Percentiles rank a stretch among this genome's conserved stretches.
Conservation (phyloP, 2,113 vertebrate genomes). For the Capreolus pygargus region DNA sequence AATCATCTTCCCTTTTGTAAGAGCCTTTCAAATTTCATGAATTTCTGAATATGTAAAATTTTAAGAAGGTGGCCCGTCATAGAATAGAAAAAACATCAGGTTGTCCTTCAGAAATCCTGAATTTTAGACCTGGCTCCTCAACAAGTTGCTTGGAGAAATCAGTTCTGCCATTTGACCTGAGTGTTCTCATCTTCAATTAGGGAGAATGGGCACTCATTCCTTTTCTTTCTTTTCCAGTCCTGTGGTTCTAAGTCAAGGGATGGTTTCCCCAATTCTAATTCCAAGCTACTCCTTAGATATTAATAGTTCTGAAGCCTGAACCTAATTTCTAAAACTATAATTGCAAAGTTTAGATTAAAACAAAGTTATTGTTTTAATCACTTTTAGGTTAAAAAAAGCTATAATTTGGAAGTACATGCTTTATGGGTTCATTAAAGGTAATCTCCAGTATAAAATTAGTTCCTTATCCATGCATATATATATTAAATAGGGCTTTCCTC, state of each 20-base stretch:
- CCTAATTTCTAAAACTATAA: neutral
- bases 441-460: neutral
- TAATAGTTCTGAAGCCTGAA: neutral
- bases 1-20: neutral
- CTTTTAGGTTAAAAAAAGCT: neutral
- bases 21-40: neutral
- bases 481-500: neutral
- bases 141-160: neutral
- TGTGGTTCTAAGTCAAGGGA: neutral
- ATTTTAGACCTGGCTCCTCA: neutral
- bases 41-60: neutral
- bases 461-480: neutral
- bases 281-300: neutral
- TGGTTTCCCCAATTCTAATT: neutral
- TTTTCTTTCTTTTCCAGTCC: neutral
- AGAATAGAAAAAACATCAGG: neutral
- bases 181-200: neutral
- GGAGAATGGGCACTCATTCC: neutral
- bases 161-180: neutral
- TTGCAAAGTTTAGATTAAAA: conserved; percentile 1
- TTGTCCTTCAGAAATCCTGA: neutral
- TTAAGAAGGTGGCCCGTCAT: neutral
- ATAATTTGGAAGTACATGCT: neutral
- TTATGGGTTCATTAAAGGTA: neutral
- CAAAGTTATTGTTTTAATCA: neutral